Percentiles rank a stretch among this genome's conserved stretches.
phyloP scores from a whole-genome alignment of 2,113 vertebrate species.

The Ceratotherium simum region DNA sequence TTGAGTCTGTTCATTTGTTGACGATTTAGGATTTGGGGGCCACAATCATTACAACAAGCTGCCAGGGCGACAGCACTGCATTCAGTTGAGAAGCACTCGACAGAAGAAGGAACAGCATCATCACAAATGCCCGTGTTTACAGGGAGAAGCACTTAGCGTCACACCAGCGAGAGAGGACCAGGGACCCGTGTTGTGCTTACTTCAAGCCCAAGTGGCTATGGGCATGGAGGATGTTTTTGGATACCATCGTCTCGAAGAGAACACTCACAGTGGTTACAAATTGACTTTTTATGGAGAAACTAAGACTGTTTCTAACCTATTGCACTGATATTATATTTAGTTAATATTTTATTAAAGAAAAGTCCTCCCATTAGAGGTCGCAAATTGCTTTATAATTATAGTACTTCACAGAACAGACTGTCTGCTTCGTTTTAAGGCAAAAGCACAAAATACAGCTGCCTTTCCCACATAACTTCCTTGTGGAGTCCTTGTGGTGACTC shows the following conservation, averaged over 20 bases:
- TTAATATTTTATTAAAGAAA: constrained; percentile 92
- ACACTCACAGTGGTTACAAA: constrained; percentile 83
- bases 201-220: constrained; percentile 71
- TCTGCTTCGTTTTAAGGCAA: constrained; percentile 85
- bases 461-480: constrained; percentile 78
- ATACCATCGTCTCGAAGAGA: constrained; percentile 80
- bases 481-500: constrained; percentile 68
- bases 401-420: constrained; percentile 86
- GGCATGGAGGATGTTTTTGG: constrained; percentile 68
- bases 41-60: background rate
- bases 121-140: constrained; percentile 58
- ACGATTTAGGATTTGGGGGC: background rate
- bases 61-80: background rate
- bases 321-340: constrained; percentile 89
- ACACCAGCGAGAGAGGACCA: constrained; percentile 50
- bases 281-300: constrained; percentile 89
- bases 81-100: constrained; percentile 1
- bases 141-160: constrained; percentile 72
- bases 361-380: constrained; percentile 88
- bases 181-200: constrained; percentile 58
- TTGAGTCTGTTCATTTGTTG: constrained; percentile 13
- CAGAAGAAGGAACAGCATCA: background rate
- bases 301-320: constrained; percentile 89
- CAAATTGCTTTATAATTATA: constrained; percentile 91
- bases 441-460: constrained; percentile 82